Evolutionary conservation across 2,888 invertebrate species (phyloP).

Genomic region (Ornithoptera priamus): DNA sequence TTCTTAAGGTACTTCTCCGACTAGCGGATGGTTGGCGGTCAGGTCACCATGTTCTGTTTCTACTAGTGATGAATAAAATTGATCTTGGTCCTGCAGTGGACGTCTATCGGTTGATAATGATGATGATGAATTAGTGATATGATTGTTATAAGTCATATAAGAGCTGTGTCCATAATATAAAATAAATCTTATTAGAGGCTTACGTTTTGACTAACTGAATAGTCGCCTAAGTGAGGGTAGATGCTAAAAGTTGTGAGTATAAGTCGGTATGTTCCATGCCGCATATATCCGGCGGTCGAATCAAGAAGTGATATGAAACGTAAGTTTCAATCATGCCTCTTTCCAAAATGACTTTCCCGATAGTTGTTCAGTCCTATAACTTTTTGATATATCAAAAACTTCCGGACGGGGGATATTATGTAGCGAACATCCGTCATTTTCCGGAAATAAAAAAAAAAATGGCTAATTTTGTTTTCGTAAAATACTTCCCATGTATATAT

Average conservation of each 20-base stretch:
- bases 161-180: too few species aligned
- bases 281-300: conserved; percentile 17
- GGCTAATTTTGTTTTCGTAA: too few species aligned
- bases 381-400: conserved; percentile 19
- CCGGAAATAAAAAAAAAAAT: neutral
- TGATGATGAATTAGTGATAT: too few species aligned
- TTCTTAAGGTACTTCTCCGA: too few species aligned
- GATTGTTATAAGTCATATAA: too few species aligned
- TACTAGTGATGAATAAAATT: too few species aligned
- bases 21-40: too few species aligned
- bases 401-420: conserved; percentile 17
- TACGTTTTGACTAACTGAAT: neutral
- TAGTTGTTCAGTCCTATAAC: conserved; percentile 32
- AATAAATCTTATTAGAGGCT: too few species aligned
- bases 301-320: conserved; percentile 26
- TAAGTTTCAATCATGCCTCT: conserved; percentile 32
- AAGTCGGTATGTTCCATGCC: conserved; percentile 8
- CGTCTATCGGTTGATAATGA: too few species aligned
- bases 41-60: too few species aligned
- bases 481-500: too few species aligned
- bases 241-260: neutral
- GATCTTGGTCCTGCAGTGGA: too few species aligned
- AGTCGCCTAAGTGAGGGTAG: neutral
- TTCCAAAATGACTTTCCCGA: conserved; percentile 42
- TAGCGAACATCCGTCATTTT: conserved; percentile 10